A percentile compares a stretch with the other conserved stretches of the same genome.
Conservation (phyloP, 1,140 invertebrate species). For the Onthophagus taurus region DNA sequence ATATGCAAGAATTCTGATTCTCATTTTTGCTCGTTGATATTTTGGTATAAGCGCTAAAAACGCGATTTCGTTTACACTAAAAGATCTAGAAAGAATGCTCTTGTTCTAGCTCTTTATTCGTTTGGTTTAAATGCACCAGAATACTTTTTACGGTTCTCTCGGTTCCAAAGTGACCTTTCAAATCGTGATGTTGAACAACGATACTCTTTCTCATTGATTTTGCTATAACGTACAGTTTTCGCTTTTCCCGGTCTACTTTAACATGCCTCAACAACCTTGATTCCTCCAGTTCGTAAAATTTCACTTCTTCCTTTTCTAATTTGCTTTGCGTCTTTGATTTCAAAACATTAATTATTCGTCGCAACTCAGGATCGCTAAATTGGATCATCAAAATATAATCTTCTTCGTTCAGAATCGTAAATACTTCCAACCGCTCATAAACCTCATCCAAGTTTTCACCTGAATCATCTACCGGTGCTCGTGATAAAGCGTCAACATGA, state of each 20-base stretch:
- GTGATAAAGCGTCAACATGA: conserved; percentile 28
- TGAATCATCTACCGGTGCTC: conserved; percentile 7
- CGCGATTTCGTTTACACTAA: no score
- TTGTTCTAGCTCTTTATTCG: conserved; percentile 12
- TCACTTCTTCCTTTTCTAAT: not conserved
- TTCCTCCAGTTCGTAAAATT: not conserved
- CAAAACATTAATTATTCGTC: not conserved
- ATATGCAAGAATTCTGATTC: no score
- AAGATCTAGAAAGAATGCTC: no score
- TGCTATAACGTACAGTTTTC: conserved; percentile 17
- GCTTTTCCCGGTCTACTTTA: no score
- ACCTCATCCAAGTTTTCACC: not conserved
- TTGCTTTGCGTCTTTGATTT: not conserved
- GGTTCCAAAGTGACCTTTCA: conserved; percentile 6
- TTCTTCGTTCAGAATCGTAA: not conserved
- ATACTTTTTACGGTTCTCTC: conserved; percentile 15
- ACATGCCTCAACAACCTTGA: not conserved
- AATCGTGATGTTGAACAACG: conserved; percentile 11
- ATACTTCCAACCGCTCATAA: not conserved
- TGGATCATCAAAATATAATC: not conserved
- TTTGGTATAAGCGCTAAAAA: no score
- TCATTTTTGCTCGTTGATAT: no score
- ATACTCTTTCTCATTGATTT: conserved; percentile 16
- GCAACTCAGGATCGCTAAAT: not conserved
- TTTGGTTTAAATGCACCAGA: conserved; percentile 16